A percentile compares a stretch with the other conserved stretches of the same genome.
These are phyloP conservation scores for Anas bahamensis DNA, from an alignment of 2,797 vertebrate species.

Conservation along the genomic window DNA sequence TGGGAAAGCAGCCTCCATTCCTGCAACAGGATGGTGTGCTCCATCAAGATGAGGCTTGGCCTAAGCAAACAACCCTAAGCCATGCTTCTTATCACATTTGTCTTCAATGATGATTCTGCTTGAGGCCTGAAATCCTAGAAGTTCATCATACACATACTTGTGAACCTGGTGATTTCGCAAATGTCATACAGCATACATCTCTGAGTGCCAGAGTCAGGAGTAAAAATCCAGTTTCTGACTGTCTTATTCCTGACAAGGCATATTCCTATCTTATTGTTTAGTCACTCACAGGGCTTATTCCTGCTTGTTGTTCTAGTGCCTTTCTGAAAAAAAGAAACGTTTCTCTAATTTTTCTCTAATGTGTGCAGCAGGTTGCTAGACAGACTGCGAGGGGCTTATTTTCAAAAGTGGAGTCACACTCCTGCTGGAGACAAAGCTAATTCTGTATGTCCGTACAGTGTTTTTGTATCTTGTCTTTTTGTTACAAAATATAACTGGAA, in stretches of 20 bases:
- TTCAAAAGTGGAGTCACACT: background rate
- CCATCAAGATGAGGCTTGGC: background rate
- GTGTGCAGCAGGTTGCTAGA: background rate
- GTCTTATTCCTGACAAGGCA: background rate
- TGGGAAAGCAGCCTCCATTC: background rate
- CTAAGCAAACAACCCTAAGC: background rate
- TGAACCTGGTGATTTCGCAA: background rate
- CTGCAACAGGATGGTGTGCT: background rate
- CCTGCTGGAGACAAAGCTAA: background rate
- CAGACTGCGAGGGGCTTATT: background rate
- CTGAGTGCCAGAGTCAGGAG: background rate
- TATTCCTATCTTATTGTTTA: background rate
- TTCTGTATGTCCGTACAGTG: background rate
- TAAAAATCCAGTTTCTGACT: background rate
- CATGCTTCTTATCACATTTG: background rate
- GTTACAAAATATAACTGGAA: background rate
- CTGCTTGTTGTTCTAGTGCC: background rate
- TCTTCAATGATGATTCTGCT: background rate
- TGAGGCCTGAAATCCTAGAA: background rate
- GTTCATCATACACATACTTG: background rate
- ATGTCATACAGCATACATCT: background rate
- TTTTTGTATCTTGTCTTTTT: background rate
- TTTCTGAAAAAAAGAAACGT: background rate
- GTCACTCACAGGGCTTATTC: background rate
- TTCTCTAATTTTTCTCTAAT: background rate